A percentile compares a stretch with the other conserved stretches of the same genome.
Conservation (phyloP, 2,797 vertebrate genomes). For the Antrozous pallidus region DNA sequence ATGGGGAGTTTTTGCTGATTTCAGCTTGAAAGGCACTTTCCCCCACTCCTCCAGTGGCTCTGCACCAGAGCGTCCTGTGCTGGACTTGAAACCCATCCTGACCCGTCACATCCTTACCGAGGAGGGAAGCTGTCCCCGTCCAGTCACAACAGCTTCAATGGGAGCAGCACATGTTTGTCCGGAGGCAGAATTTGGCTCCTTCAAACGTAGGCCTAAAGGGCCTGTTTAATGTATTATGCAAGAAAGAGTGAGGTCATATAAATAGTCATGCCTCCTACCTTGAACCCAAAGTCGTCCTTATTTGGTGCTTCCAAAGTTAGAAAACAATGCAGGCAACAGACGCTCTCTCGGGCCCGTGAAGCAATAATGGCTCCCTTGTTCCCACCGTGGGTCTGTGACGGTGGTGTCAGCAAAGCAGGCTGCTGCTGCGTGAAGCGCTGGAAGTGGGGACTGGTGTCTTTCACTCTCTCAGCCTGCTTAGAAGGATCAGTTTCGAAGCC, state of each 20-base stretch:
- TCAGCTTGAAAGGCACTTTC: not conserved
- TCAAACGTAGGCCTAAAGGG: not conserved
- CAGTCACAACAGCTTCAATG: not conserved
- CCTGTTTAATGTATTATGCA: slow-evolving; percentile 52
- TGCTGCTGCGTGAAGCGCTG: slow-evolving; percentile 5
- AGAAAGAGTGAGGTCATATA: slow-evolving; percentile 51
- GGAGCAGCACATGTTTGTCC: not conserved
- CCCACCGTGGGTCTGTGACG: not conserved
- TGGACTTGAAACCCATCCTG: not conserved
- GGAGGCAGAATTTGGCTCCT: slow-evolving; percentile 7
- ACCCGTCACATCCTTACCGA: not conserved
- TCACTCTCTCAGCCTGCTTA: not conserved
- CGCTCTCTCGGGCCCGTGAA: not conserved
- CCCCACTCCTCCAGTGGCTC: not conserved
- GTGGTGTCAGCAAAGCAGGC: not conserved
- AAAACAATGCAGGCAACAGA: slow-evolving; percentile 15
- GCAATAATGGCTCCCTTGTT: not conserved
- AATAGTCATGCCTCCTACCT: slow-evolving; percentile 38
- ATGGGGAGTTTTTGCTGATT: not conserved
- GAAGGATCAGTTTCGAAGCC: not conserved
- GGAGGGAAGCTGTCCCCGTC: not conserved
- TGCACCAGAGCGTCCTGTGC: not conserved
- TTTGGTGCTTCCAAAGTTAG: slow-evolving; percentile 60
- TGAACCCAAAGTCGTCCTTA: slow-evolving; percentile 55
- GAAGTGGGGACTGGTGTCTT: not conserved